Conservation (phyloP, 2,113 vertebrate species). For the Holacanthus passer region DNA sequence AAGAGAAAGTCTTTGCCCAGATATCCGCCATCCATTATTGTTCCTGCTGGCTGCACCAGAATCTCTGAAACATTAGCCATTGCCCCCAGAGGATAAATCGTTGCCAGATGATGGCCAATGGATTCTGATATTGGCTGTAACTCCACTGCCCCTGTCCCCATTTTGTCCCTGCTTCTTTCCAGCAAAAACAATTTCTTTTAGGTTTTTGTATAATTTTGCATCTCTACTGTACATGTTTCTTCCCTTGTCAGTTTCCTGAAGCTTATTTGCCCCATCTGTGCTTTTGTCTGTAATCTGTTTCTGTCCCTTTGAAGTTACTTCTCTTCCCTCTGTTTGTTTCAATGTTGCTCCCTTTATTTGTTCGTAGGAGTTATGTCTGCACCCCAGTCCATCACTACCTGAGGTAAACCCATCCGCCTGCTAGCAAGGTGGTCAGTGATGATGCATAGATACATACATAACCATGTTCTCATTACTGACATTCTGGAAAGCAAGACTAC, state of each 20-base stretch:
- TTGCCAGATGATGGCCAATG: no score
- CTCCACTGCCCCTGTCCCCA: conserved; percentile 3
- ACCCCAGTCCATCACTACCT: conserved; percentile 84
- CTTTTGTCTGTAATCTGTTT: conserved; percentile 64
- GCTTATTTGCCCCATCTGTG: conserved; percentile 44
- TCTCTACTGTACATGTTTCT: conserved; percentile 38
- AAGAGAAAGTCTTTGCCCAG: no score
- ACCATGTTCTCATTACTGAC: conserved; percentile 31
- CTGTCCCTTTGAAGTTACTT: conserved; percentile 50
- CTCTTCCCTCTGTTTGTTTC: conserved; percentile 73
- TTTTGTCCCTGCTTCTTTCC: conserved; percentile 8
- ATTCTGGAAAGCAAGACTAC: conserved; percentile 6
- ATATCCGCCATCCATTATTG: no score
- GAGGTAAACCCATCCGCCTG: conserved; percentile 80
- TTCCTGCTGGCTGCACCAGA: no score
- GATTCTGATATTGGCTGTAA: background rate
- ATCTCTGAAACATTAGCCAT: no score
- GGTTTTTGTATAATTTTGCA: conserved; percentile 39
- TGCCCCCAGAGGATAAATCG: no score
- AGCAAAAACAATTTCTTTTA: conserved; percentile 38
- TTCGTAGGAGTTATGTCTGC: conserved; percentile 87
- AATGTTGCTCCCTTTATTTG: conserved; percentile 81
- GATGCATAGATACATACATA: conserved; percentile 32
- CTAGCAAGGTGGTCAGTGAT: conserved; percentile 42
- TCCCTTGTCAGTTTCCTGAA: conserved; percentile 30